These are phyloP conservation scores for Phoebastria nigripes DNA, from an alignment of 2,797 vertebrate genomes.

Conservation along the genomic window DNA sequence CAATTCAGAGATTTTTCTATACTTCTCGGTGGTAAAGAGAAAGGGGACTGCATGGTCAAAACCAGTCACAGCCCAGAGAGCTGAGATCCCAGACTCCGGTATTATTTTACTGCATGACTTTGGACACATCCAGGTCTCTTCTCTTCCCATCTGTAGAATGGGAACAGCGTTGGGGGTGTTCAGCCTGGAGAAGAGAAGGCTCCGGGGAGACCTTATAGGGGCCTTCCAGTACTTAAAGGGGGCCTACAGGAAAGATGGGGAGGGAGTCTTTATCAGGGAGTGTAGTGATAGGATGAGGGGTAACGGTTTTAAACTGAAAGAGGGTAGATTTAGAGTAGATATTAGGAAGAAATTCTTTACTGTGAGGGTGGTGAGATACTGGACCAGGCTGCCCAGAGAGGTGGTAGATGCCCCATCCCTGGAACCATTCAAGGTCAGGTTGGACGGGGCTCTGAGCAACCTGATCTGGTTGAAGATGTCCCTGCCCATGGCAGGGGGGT, in stretches of 20 bases:
- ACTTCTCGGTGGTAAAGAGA: neutral
- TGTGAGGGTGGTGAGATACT: neutral
- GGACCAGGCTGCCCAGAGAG: neutral
- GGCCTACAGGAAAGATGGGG: neutral
- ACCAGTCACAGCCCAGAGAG: rapidly evolving
- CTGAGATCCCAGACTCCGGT: no score
- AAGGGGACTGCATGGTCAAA: neutral
- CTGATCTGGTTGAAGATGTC: neutral
- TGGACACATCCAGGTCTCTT: rapidly evolving
- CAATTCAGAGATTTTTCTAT: rapidly evolving
- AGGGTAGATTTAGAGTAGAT: neutral
- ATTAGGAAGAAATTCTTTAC: neutral
- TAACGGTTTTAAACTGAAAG: no score
- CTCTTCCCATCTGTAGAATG: neutral
- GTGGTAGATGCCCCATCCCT: neutral
- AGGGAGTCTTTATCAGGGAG: neutral
- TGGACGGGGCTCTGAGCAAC: neutral
- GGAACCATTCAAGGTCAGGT: neutral
- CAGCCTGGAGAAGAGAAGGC: neutral
- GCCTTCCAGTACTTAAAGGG: neutral
- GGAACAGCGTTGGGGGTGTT: neutral
- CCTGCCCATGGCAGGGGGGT: no score
- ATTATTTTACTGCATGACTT: rapidly evolving
- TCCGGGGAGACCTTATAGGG: rapidly evolving
- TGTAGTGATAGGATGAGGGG: neutral